phyloP scores from a whole-genome alignment of 2,113 vertebrate species.

The Corythaeola cristata region DNA sequence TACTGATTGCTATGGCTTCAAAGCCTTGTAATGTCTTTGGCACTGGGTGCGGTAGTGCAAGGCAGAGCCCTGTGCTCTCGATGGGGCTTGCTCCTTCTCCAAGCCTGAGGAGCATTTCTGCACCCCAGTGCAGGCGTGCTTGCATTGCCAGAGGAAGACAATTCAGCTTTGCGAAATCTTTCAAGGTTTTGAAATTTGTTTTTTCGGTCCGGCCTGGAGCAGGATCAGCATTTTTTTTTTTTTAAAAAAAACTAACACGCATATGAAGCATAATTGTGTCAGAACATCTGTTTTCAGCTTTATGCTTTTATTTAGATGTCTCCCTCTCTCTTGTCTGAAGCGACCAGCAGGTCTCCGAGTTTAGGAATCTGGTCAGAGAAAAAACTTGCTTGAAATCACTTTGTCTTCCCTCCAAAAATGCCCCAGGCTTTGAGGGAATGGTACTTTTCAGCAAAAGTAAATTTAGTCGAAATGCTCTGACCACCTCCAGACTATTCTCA shows the following conservation, averaged over 20 bases:
- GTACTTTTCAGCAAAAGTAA: slow-evolving; percentile 51
- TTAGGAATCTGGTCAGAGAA: background rate
- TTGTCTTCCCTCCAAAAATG: background rate
- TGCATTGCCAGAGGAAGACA: background rate
- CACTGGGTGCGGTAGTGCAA: rapidly evolving
- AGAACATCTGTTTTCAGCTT: slow-evolving; percentile 33
- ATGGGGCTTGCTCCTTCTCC: background rate
- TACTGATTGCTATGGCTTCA: background rate
- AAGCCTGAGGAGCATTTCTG: background rate
- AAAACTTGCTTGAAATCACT: background rate
- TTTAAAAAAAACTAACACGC: background rate
- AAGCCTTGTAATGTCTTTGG: background rate
- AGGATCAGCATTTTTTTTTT: background rate
- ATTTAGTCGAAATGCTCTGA: background rate
- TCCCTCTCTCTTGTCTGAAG: slow-evolving; percentile 6
- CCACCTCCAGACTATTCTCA: slow-evolving; percentile 30
- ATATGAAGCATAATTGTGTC: background rate
- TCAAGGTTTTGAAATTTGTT: background rate
- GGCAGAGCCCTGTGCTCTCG: background rate
- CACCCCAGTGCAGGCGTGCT: background rate
- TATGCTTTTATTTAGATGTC: background rate
- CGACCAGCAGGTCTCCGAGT: slow-evolving; percentile 1
- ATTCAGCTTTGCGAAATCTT: slow-evolving; percentile 11
- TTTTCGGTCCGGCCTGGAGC: background rate
- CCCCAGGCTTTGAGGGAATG: background rate